Percentiles rank a stretch among this genome's conserved stretches.
Conservation (phyloP, 2,113 vertebrate genomes). For the Piliocolobus tephrosceles region DNA sequence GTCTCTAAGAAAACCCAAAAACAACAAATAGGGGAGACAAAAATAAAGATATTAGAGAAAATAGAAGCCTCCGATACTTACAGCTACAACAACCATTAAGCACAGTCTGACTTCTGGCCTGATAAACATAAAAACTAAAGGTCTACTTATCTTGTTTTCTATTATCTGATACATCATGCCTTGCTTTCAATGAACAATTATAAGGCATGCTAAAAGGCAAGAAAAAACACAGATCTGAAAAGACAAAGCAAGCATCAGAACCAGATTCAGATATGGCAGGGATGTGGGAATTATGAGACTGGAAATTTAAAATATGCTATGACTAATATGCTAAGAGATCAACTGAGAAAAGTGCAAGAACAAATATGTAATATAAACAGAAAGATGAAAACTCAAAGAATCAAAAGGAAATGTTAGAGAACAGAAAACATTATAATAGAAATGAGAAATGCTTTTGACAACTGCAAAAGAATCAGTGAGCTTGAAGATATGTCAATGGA, state of each 20-base stretch:
- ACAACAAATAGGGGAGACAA: not conserved
- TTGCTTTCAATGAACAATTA: not conserved
- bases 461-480: not conserved
- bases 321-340: not conserved
- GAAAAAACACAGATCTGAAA: not conserved
- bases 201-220: not conserved
- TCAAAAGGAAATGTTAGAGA: not conserved
- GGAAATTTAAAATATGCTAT: not conserved
- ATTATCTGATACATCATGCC: not conserved
- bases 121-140: not conserved
- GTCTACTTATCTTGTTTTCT: not conserved
- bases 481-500: not conserved
- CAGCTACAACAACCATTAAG: not conserved
- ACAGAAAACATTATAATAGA: not conserved
- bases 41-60: not conserved
- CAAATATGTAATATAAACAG: not conserved
- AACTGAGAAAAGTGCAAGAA: not conserved
- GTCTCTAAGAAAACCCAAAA: not conserved
- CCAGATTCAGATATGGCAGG: not conserved
- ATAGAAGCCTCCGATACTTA: not conserved
- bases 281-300: not conserved
- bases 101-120: not conserved
- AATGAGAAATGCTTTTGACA: not conserved
- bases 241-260: not conserved
- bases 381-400: not conserved